Base-by-base conservation (phyloP, 2,797 vertebrate genomes). In the Monodelphis domestica region DNA sequence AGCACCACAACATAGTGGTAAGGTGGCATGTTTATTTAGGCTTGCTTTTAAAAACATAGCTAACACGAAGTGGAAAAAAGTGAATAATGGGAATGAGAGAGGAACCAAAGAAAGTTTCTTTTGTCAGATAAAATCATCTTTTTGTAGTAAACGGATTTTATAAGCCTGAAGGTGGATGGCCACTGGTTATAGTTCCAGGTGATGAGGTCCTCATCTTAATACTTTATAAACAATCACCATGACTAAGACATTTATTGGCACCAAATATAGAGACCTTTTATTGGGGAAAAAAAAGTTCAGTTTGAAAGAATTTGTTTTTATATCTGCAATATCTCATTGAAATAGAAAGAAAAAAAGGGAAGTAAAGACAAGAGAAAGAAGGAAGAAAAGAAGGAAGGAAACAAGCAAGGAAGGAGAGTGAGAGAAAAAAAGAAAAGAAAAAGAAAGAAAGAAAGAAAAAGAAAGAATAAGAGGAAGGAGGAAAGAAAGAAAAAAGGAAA, bases 371-470 rank as follows among this genome's bases (percentile, higher is more conserved):
- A 89, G 56, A 89, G 89, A 90, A 56, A 54, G 54, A 91, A 3
- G 54, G 45, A 56, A n/a, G 54, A 33, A 90, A n/a, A 12, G 56
- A 91, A 38, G 90, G 90, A 57, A 91, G 90, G 90, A 59, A 55
- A 54, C 9, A 91, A 55, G 54, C 90, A 78, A 51, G 90, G 50
- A 91, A 52, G 30, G 56, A 91, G 59, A 51, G 59, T 84, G 52
- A 52, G 63, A n/a, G n/a, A n/a, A n/a, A n/a, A n/a, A 87, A 78
- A 52, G 63, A 54, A 78, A 91, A 91, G 87, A 53, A 59, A 91
- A 38, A 70, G 55, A 87, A 38, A 78, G 52, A 91, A 38, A 78
- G 63, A 91, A 87, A 56, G 55, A 55, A 15, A 56, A 53, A n/a
- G n/a, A n/a, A 53, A 53, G 56, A 56, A 11, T 57, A 28, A 6